phyloP scores from a whole-genome alignment of 2,888 invertebrate species.

The Rhabditoides inermis region DNA sequence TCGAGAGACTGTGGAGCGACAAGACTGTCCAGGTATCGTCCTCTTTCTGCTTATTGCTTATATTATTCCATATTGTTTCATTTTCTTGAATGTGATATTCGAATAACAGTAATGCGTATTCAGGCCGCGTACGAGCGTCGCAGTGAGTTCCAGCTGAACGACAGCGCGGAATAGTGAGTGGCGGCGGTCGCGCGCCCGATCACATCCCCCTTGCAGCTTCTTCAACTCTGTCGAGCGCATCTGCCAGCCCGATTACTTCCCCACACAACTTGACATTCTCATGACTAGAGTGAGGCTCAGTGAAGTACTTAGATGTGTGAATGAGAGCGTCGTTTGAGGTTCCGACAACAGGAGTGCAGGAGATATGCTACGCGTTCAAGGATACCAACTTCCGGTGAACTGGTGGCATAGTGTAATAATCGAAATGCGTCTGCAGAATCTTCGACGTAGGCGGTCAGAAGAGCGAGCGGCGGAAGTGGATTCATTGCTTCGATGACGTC shows the following conservation, averaged over 20 bases:
- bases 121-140: conserved; percentile 66
- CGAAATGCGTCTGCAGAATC: conserved; percentile 65
- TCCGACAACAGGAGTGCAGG: conserved; percentile 8
- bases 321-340: no score
- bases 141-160: conserved; percentile 98
- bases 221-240: conserved; percentile 34
- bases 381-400: conserved; percentile 4
- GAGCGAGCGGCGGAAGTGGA: conserved; percentile 71
- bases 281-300: not conserved
- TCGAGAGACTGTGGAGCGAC: conserved; percentile 68
- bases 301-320: not conserved
- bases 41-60: conserved; percentile 26
- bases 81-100: no score
- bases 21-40: conserved; percentile 94
- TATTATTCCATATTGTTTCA: not conserved
- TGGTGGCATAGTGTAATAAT: not conserved
- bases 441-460: conserved; percentile 97
- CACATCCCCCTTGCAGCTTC: conserved; percentile 17
- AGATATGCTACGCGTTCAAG: conserved; percentile 5
- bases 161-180: conserved; percentile 90
- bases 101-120: no score
- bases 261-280: conserved; percentile 4
- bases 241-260: conserved; percentile 16
- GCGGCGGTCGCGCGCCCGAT: no score
- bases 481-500: conserved; percentile 94